Percentiles rank a stretch among this genome's conserved stretches.
Evolutionary conservation across 2,888 invertebrate species (phyloP).

Genomic region (Ormyrus rosae): DNA sequence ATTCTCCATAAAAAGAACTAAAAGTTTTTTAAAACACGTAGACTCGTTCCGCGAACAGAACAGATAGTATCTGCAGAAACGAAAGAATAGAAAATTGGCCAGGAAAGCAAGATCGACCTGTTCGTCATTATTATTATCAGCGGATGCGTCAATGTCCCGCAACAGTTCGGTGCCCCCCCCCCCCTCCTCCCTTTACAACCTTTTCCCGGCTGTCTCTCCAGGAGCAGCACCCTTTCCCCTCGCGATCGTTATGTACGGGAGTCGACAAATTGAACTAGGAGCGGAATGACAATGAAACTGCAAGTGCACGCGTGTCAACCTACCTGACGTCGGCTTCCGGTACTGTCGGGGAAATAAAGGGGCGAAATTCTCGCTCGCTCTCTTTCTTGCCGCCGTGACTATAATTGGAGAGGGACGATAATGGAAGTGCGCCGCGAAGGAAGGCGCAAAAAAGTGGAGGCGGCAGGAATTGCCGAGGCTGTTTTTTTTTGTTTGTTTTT

Average conservation of each 20-base stretch:
- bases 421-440: conserved; percentile 35
- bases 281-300: conserved; percentile 57
- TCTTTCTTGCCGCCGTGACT: conserved; percentile 7
- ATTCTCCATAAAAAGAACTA: too few species aligned
- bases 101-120: conserved; percentile 12
- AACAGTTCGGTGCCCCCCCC: neutral
- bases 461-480: too few species aligned
- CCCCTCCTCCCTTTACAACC: neutral
- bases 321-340: conserved; percentile 47
- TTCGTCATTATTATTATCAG: conserved; percentile 39
- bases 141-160: conserved; percentile 29
- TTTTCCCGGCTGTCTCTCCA: conserved; percentile 2
- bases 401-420: conserved; percentile 50
- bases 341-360: conserved; percentile 27
- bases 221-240: neutral
- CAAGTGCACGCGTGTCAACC: conserved; percentile 33
- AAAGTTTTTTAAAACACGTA: too few species aligned
- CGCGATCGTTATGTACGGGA: conserved; percentile 26
- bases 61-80: neutral
- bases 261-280: conserved; percentile 56
- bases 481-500: too few species aligned
- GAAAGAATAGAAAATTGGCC: neutral
- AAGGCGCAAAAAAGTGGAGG: too few species aligned
- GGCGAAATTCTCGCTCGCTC: conserved; percentile 1
- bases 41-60: too few species aligned